phyloP scores from a whole-genome alignment of 2,888 invertebrate species.

The Epicampocera succincta region DNA sequence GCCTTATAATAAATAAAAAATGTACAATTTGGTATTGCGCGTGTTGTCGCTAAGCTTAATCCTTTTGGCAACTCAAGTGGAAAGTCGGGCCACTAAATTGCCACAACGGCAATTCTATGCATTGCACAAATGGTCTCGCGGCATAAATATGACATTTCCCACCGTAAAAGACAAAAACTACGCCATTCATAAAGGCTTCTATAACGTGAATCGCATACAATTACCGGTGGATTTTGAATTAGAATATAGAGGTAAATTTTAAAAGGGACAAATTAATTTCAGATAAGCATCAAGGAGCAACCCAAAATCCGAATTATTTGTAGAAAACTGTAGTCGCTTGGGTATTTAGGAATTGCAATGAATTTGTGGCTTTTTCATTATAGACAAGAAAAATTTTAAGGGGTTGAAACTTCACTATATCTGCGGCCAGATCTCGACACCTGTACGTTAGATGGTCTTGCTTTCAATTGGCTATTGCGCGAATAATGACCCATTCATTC shows the following conservation, averaged over 20 bases:
- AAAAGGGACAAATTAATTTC: neutral
- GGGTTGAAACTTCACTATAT: no score
- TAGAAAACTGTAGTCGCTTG: no score
- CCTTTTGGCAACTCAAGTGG: neutral
- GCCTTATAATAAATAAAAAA: conserved; percentile 21
- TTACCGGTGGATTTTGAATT: conserved; percentile 83
- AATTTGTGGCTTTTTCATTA: no score
- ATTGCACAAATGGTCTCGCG: conserved; percentile 85
- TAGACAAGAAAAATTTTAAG: no score
- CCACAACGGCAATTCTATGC: conserved; percentile 77
- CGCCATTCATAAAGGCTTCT: conserved; percentile 82
- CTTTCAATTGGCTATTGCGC: no score
- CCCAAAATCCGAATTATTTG: no score
- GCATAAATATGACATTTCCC: conserved; percentile 86
- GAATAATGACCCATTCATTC: no score
- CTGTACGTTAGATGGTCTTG: no score
- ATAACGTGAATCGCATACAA: conserved; percentile 83
- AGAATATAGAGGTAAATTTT: conserved; percentile 76
- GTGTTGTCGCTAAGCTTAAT: conserved; percentile 27
- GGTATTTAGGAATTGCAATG: no score
- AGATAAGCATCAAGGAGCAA: no score
- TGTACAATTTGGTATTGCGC: conserved; percentile 45
- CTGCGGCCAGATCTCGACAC: no score
- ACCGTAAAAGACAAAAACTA: conserved; percentile 80
- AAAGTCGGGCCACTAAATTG: conserved; percentile 68